These are phyloP conservation scores for Forficula auricularia DNA, from an alignment of 1,140 invertebrate species.

Conservation along the genomic window DNA sequence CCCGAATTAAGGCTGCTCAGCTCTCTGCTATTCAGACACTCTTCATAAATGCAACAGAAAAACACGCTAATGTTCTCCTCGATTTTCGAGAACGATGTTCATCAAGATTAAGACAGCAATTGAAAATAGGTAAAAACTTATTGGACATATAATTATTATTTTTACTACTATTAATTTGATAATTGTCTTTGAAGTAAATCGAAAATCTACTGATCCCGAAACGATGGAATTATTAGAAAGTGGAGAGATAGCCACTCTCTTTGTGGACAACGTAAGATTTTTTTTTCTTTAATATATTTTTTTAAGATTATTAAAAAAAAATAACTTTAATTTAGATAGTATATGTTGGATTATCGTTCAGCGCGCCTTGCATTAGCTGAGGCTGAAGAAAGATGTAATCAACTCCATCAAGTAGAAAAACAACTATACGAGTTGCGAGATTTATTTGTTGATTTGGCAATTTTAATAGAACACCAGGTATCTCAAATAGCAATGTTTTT, in stretches of 20 bases:
- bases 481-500: too few species aligned
- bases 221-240: constrained; percentile 29
- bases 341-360: constrained; percentile 48
- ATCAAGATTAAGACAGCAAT: too few species aligned
- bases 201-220: constrained; percentile 23
- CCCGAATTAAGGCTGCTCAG: too few species aligned
- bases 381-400: constrained; percentile 62
- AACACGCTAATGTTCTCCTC: too few species aligned
- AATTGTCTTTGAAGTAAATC: constrained; percentile 29
- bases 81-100: too few species aligned
- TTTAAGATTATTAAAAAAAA: too few species aligned
- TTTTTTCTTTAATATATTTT: constrained; percentile 8
- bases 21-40: too few species aligned
- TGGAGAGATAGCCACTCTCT: constrained; percentile 33
- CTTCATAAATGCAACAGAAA: too few species aligned
- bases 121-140: too few species aligned
- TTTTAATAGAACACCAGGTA: constrained; percentile 55
- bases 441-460: constrained; percentile 64
- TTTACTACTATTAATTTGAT: constrained; percentile 5
- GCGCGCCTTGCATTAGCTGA: constrained; percentile 65
- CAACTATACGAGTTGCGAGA: constrained; percentile 62
- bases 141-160: constrained; percentile 2
- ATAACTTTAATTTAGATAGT: too few species aligned
- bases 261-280: constrained; percentile 39
- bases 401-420: constrained; percentile 67